Base-by-base conservation (phyloP, 2,888 invertebrate genomes). In the Eubasilissa splendida region DNA sequence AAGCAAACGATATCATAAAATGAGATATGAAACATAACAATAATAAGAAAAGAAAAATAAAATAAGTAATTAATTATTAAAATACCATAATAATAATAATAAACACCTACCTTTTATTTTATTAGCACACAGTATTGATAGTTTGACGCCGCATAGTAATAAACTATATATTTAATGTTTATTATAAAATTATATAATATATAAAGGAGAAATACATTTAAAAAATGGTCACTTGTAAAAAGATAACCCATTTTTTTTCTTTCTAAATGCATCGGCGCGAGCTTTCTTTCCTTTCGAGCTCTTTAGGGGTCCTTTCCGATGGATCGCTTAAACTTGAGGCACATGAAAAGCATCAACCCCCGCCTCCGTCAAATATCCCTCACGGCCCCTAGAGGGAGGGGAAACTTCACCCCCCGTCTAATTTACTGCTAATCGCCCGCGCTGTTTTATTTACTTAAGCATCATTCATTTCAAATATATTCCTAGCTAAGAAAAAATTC, bases 301-400 rank as follows among this genome's bases (percentile, higher is more conserved):
- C 59, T 60, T 71, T 42, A 68, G 10, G 56, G 66, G 73, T 68
- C 77, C 75, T 59, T 74, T 63, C 56, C 65, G 66, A 80, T 63
- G 63, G 77, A 71, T 71, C 77, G 68, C 71, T 56, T 73, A 56
- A 73, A 58, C 71, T 73, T 33, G 12, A 73, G 33, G 71, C 22
- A 73, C 58, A 73, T 73, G 71, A 73, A 73, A 73, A 54, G 54
- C 71, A 56, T 56, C 58, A 12, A 73, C 33, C 42, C n/a, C 73
- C 71, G 65, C 65, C 65, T 71, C 59, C 71, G 12, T 65, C 22
- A 63, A 71, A 14, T 54, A 63, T 59, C 54, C 52, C 50, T 22
- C 14, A 53, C 53, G 42, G 33, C 66, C 76, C 80, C 87, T 87
- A 87, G 87, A 87, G 88, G 88, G 87, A 71, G 80, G 53, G 53